Conservation (phyloP, 1,140 invertebrate genomes). For the Leguminivora glycinivorella region DNA sequence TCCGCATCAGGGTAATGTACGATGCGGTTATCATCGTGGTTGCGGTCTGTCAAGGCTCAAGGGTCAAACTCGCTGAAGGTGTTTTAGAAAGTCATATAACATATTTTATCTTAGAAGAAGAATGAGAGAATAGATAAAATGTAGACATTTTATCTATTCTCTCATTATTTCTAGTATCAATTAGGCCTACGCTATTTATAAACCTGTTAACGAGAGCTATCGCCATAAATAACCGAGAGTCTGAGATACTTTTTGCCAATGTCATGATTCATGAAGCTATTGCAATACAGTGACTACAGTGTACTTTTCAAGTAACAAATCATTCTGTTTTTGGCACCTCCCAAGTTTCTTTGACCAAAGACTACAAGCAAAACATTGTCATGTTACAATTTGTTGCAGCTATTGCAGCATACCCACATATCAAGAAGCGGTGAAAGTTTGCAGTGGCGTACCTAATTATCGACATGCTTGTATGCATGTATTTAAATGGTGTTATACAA, state of each 20-base stretch:
- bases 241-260: no score
- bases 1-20: slow-evolving; percentile 5
- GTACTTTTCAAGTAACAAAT: no score
- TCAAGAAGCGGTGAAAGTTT: slow-evolving; percentile 24
- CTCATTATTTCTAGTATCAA: no score
- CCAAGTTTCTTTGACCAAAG: no score
- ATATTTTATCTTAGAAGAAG: no score
- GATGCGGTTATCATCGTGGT: neutral
- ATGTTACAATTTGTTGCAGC: neutral
- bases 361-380: neutral
- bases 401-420: slow-evolving; percentile 7
- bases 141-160: no score
- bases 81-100: neutral
- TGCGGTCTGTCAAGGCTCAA: neutral
- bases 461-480: slow-evolving; percentile 8
- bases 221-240: no score
- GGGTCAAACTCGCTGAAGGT: neutral
- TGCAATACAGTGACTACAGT: no score
- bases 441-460: slow-evolving; percentile 9
- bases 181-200: neutral
- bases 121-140: no score
- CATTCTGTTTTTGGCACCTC: no score
- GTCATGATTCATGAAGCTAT: no score
- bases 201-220: neutral
- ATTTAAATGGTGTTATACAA: neutral